These are phyloP conservation scores for Amphipoea oculea DNA, from an alignment of 2,888 invertebrate species.

Conservation along the genomic window DNA sequence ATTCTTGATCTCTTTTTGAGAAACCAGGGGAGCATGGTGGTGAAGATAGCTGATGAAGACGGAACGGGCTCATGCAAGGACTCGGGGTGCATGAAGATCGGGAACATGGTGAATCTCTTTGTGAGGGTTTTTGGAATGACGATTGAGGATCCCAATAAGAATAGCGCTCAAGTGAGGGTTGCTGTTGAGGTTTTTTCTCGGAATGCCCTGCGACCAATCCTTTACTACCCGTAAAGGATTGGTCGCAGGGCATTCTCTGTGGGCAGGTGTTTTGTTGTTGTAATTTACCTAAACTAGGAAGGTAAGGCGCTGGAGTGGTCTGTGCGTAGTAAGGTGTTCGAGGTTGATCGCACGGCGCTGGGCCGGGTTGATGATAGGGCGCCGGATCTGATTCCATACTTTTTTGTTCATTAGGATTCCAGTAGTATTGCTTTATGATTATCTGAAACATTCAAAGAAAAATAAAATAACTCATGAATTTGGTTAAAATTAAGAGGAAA, in stretches of 20 bases:
- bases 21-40: constrained; percentile 5
- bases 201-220: not conserved
- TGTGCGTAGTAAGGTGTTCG: constrained; percentile 7
- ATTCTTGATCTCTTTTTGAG: constrained; percentile 17
- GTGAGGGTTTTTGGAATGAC: constrained; percentile 9
- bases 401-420: constrained; percentile 67
- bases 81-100: constrained; percentile 19
- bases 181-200: not conserved
- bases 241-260: constrained; percentile 14
- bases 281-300: constrained; percentile 11
- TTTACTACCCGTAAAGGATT: not conserved
- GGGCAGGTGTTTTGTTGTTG: constrained; percentile 9
- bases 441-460: constrained; percentile 66
- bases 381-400: not conserved
- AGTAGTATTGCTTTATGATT: constrained; percentile 75
- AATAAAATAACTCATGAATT: not conserved
- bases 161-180: constrained; percentile 20
- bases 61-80: constrained; percentile 40
- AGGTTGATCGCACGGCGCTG: not conserved
- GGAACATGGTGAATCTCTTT: constrained; percentile 4
- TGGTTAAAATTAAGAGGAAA: not conserved
- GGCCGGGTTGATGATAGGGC: not conserved
- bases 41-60: constrained; percentile 17
- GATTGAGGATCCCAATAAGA: constrained; percentile 17
- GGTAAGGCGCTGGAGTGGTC: not conserved